phyloP scores from a whole-genome alignment of 1,140 invertebrate genomes.

The Elymnias hypermnestra region DNA sequence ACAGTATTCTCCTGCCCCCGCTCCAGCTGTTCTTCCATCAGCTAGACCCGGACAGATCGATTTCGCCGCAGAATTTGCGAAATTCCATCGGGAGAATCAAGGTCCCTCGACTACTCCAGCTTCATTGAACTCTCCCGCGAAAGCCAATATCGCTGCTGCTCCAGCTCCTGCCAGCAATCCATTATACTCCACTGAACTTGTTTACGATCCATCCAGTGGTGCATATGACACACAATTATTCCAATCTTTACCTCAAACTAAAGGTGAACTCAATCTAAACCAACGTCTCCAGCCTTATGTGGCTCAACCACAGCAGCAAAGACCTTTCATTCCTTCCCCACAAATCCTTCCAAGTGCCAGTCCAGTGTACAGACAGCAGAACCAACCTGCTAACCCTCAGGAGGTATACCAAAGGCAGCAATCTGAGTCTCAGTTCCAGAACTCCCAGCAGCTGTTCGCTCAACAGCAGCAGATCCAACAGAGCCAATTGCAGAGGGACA shows the following conservation, averaged over 20 bases:
- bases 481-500: conserved; percentile 71
- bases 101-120: conserved; percentile 69
- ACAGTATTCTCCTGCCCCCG: conserved; percentile 56
- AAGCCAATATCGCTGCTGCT: conserved; percentile 46
- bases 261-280: conserved; percentile 82
- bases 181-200: conserved; percentile 85
- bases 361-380: conserved; percentile 68
- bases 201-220: conserved; percentile 86
- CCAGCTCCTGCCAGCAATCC: conserved; percentile 74
- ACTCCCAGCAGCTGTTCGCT: conserved; percentile 84
- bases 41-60: conserved; percentile 77
- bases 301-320: conserved; percentile 59
- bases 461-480: conserved; percentile 82
- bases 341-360: conserved; percentile 52
- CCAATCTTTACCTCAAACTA: conserved; percentile 84
- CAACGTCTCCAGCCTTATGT: conserved; percentile 86
- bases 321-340: conserved; percentile 66
- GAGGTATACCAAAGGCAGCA: conserved; percentile 84
- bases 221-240: conserved; percentile 88
- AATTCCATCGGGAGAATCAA: conserved; percentile 86
- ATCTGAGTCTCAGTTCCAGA: conserved; percentile 80
- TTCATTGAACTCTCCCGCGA: conserved; percentile 43
- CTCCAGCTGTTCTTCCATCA: conserved; percentile 60
- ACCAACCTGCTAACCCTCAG: conserved; percentile 76
- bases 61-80: conserved; percentile 85